These are phyloP conservation scores for Vireo altiloquus DNA, from an alignment of 2,113 vertebrate species.

Conservation along the genomic window DNA sequence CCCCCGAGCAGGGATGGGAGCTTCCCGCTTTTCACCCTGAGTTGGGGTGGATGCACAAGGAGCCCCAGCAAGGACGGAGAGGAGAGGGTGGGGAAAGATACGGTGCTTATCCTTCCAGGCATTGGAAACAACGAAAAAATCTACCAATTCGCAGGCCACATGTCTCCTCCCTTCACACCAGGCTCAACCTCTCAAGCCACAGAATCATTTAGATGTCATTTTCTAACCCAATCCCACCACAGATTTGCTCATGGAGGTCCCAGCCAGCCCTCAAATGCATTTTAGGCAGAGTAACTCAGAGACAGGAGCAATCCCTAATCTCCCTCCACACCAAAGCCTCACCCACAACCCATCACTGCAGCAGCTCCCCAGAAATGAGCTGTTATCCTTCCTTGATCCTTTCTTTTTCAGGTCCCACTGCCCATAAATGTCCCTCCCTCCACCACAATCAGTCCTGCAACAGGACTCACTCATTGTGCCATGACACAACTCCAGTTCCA, in stretches of 20 bases:
- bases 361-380: rapidly evolving
- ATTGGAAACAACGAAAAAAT: rapidly evolving
- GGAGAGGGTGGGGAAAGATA: not conserved
- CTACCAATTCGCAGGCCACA: not conserved
- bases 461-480: rapidly evolving
- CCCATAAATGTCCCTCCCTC: not conserved
- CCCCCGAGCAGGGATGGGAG: rapidly evolving
- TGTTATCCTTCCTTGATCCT: not conserved
- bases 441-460: not conserved
- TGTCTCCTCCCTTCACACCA: not conserved
- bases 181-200: not conserved
- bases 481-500: not conserved
- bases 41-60: rapidly evolving
- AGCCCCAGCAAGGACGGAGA: not conserved
- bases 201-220: not conserved
- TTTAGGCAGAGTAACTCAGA: not conserved
- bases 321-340: not conserved
- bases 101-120: rapidly evolving
- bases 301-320: not conserved
- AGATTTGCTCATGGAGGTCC: not conserved
- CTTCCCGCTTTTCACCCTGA: rapidly evolving
- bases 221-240: not conserved
- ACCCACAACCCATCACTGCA: not conserved
- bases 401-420: not conserved
- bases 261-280: not conserved